Percentiles rank a stretch among this genome's conserved stretches.
Evolutionary conservation across 2,797 vertebrate species (phyloP).

Genomic region (Choloepus didactylus): DNA sequence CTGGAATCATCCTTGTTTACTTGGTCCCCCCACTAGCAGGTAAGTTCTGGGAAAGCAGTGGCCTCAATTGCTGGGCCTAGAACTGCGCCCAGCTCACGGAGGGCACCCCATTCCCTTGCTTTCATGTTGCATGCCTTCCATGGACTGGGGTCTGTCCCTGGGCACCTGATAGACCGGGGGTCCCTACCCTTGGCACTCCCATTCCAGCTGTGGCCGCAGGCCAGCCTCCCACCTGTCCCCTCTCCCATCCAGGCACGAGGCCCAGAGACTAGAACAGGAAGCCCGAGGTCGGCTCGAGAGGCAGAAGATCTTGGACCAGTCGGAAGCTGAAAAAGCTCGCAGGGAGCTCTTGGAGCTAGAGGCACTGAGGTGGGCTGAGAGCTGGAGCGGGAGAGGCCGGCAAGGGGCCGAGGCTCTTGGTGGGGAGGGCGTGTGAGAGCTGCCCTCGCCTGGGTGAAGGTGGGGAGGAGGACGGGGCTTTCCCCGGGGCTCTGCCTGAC

Average conservation of each 20-base stretch:
- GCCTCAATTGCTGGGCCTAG: rapidly evolving
- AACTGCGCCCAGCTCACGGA: rapidly evolving
- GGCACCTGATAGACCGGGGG: rapidly evolving
- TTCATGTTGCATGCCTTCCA: rapidly evolving
- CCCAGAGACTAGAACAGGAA: constrained; percentile 95
- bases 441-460: rapidly evolving
- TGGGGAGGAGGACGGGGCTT: background rate
- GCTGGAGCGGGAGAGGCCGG: background rate
- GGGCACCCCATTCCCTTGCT: rapidly evolving
- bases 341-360: constrained; percentile 95
- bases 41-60: background rate
- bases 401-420: background rate
- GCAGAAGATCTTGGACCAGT: constrained; percentile 94
- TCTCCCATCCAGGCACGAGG: constrained; percentile 91
- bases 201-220: background rate
- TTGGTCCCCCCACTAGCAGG: background rate
- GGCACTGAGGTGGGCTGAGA: constrained; percentile 90
- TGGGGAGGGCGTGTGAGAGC: background rate
- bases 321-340: constrained; percentile 92
- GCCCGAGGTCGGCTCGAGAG: constrained; percentile 93
- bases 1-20: background rate
- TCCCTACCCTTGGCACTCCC: background rate
- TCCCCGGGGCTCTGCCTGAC: background rate
- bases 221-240: background rate
- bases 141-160: background rate